phyloP scores from a whole-genome alignment of 2,797 vertebrate species.

The Pteropus rufus region DNA sequence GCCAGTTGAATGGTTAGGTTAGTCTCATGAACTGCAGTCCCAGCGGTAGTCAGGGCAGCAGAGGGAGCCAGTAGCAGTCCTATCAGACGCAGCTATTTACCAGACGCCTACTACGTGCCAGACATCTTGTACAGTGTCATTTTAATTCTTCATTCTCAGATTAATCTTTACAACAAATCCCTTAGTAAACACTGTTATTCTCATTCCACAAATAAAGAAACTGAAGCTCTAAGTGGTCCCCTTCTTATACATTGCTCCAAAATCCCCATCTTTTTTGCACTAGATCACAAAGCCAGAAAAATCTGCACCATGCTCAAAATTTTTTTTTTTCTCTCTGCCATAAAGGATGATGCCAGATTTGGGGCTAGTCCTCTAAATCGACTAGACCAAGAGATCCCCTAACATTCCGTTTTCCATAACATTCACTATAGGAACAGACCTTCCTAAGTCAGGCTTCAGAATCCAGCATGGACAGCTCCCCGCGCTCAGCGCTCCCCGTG shows the following conservation, averaged over 20 bases:
- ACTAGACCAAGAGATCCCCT: not conserved
- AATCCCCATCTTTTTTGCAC: not conserved
- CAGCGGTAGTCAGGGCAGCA: fast-evolving
- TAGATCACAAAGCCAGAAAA: not conserved
- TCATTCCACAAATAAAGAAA: not conserved
- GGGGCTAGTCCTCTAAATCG: not conserved
- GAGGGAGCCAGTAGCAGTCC: not conserved
- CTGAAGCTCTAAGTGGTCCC: not conserved
- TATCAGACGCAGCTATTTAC: not conserved
- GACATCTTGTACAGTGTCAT: not conserved
- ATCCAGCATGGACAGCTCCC: not conserved
- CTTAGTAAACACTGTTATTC: not conserved
- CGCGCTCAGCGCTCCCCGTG: fast-evolving
- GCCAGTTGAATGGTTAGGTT: fast-evolving
- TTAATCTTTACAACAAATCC: not conserved
- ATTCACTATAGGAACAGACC: not conserved
- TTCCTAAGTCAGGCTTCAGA: not conserved
- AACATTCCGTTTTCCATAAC: not conserved
- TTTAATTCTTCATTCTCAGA: not conserved
- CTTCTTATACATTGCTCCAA: not conserved
- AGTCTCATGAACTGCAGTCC: fast-evolving
- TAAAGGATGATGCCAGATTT: not conserved
- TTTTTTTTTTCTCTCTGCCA: not conserved
- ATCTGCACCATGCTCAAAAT: not conserved
- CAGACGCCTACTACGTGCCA: not conserved